Evolutionary conservation across 2,113 vertebrate species (phyloP), one percentile per base, ranked within the genome.

Genomic region (Aldabrachelys gigantea): DNA sequence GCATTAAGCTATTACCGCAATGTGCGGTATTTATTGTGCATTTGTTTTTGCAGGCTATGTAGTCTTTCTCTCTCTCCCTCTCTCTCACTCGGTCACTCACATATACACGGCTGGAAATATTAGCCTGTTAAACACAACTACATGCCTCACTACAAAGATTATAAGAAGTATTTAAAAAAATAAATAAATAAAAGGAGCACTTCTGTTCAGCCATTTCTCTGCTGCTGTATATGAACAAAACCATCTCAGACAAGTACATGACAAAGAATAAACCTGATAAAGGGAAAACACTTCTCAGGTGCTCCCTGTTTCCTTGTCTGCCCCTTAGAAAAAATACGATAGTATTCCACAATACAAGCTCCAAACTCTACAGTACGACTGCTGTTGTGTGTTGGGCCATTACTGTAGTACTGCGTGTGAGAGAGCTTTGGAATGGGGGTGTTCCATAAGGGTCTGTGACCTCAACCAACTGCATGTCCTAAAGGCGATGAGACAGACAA

Each of bases 151-250:
- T 90, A 41, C 95, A 69, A 50, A 86, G 95, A 94, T 80, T 95
- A 88, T 79, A 82, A 72, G 49, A 54, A 79, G 80, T 6, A 72
- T 81, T 72, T 19, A 38, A 72, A 62, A 62, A 62, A 62, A 72
- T 19, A 69, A 82, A 82, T 87, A 69, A 82, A 82, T 87, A 65
- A 80, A 80, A 92, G 76, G 85, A 93, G 10, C 8, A 62, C 31
- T 80, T 97, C 94, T 96, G 89, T 96, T 96, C 96, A 56, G 80
- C 65, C 52, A 31, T 83, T 93, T 94, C 94, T 82, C 93, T 80
- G 92, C 96, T 94, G 94, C 85, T 1, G 1, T 53, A 81, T 80
- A 94, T 16, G 29, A 94, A 92, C 85, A 92, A 96, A 96, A 87
- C 85, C 57, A 54, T 12, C 90, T 83, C 84, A 41, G 82, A 31